A percentile compares a stretch with the other conserved stretches of the same genome.
Evolutionary conservation across 2,888 invertebrate genomes (phyloP).

Genomic region (Schizotus pectinicornis): DNA sequence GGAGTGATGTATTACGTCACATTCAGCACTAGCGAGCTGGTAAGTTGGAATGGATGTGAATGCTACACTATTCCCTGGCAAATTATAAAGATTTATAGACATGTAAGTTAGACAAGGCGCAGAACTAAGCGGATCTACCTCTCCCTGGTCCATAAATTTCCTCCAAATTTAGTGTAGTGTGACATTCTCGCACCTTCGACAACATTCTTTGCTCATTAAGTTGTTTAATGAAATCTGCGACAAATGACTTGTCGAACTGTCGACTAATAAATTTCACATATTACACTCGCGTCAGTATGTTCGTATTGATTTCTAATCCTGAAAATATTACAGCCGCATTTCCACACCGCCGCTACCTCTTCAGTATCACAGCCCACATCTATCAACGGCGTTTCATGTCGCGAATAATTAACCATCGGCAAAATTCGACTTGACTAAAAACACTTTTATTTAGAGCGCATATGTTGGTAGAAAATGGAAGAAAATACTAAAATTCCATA

Average conservation of each 20-base stretch:
- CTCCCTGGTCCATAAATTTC: constrained; percentile 45
- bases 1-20: constrained; percentile 42
- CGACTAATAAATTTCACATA: constrained; percentile 27
- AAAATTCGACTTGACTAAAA: constrained; percentile 9
- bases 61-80: constrained; percentile 45
- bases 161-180: constrained; percentile 48
- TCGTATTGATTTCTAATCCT: constrained; percentile 14
- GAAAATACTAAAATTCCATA: constrained; percentile 21
- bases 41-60: constrained; percentile 43
- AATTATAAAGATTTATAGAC: constrained; percentile 51
- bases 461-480: background rate
- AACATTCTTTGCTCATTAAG: constrained; percentile 46
- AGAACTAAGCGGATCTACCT: constrained; percentile 43
- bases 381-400: background rate
- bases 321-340: constrained; percentile 4
- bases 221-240: constrained; percentile 47
- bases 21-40: constrained; percentile 40
- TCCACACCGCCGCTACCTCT: background rate
- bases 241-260: constrained; percentile 35
- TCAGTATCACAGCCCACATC: background rate
- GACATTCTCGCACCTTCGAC: constrained; percentile 48
- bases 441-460: constrained; percentile 21
- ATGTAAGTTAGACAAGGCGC: constrained; percentile 47
- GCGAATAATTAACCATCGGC: constrained; percentile 1
- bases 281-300: constrained; percentile 13